Evolutionary conservation across 2,797 vertebrate genomes (phyloP).

Genomic region (Mus spretus): DNA sequence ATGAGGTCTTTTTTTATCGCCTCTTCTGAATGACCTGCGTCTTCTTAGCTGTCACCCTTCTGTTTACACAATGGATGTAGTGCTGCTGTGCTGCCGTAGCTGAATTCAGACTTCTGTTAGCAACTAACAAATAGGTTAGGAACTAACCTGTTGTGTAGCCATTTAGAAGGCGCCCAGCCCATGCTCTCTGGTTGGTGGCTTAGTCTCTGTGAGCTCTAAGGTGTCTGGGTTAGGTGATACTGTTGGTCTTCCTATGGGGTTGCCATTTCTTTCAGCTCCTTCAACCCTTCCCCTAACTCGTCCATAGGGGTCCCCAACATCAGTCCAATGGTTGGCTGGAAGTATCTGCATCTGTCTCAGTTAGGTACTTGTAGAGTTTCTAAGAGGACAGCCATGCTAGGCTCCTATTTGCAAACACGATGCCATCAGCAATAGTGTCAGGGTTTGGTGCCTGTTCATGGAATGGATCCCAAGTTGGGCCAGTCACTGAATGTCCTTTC

Average conservation of each 20-base stretch:
- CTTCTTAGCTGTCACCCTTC: neutral
- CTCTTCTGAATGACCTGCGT: neutral
- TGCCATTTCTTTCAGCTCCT: neutral
- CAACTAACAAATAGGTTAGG: neutral
- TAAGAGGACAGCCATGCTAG: neutral
- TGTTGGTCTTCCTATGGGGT: neutral
- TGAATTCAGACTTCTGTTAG: neutral
- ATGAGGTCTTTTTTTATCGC: neutral
- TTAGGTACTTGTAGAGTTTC: neutral
- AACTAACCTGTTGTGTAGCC: neutral
- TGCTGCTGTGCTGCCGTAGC: neutral
- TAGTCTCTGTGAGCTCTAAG: neutral
- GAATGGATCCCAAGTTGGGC: neutral
- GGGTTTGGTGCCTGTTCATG: neutral
- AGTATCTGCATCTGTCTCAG: neutral
- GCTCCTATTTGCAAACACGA: neutral
- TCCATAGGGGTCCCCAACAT: neutral
- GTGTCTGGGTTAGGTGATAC: neutral
- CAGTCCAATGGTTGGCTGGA: neutral
- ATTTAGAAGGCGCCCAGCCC: neutral
- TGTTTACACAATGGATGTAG: neutral
- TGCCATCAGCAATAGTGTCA: neutral
- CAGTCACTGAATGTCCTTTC: neutral
- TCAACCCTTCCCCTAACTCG: neutral
- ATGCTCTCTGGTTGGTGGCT: neutral